Conservation (phyloP, 2,888 invertebrate species). For the Diaphora mendica region DNA sequence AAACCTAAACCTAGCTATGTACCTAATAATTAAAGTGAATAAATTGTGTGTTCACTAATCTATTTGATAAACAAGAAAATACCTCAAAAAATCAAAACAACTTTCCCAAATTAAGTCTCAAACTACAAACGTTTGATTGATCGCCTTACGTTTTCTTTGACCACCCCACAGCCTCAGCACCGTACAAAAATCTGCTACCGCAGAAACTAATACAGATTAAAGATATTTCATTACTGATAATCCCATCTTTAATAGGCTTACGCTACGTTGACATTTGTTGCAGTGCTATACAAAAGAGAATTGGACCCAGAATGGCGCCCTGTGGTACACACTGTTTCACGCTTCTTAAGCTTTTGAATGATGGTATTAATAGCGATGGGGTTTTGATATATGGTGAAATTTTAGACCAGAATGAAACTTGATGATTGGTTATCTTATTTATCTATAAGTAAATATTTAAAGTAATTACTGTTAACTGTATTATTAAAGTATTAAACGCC, state of each 20-base stretch:
- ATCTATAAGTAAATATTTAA: neutral
- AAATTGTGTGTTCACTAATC: neutral
- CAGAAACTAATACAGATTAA: constrained; percentile 81
- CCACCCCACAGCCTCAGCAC: constrained; percentile 17
- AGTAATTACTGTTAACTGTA: no score
- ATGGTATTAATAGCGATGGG: constrained; percentile 25
- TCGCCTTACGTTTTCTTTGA: constrained; percentile 8
- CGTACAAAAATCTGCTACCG: constrained; percentile 46
- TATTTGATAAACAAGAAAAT: neutral
- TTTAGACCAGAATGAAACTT: neutral
- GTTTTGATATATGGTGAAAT: constrained; percentile 20
- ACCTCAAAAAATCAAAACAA: constrained; percentile 4
- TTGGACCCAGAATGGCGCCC: constrained; percentile 46
- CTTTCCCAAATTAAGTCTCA: neutral
- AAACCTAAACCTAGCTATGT: no score
- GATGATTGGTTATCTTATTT: neutral
- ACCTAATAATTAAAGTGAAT: neutral
- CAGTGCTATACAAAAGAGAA: constrained; percentile 52
- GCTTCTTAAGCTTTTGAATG: constrained; percentile 49
- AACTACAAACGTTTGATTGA: constrained; percentile 2
- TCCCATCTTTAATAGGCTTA: constrained; percentile 81
- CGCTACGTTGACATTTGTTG: constrained; percentile 80
- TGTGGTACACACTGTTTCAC: constrained; percentile 47
- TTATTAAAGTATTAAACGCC: no score
- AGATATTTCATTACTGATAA: constrained; percentile 85